These are phyloP conservation scores for Siniperca knerii DNA, from an alignment of 2,113 vertebrate species.

Conservation along the genomic window DNA sequence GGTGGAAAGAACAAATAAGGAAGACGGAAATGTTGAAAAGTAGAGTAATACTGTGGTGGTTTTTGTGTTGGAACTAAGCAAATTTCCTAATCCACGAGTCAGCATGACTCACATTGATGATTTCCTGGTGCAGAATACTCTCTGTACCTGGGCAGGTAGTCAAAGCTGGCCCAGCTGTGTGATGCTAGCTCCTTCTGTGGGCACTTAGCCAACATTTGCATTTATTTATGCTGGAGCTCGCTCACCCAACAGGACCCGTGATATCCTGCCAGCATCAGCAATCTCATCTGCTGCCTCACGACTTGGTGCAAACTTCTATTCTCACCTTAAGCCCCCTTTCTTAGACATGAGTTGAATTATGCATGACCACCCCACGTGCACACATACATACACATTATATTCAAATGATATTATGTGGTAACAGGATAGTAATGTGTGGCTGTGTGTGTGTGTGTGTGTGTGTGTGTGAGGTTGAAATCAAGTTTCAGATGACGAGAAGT, in stretches of 20 bases:
- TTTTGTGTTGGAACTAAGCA: background rate
- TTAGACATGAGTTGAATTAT: slow-evolving; percentile 50
- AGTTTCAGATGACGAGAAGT: background rate
- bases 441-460: background rate
- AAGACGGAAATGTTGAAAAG: background rate
- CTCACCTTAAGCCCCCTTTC: slow-evolving; percentile 37
- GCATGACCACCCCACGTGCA: slow-evolving; percentile 5
- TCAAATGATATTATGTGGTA: background rate
- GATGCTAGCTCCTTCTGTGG: slow-evolving; percentile 39
- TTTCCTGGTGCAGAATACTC: slow-evolving; percentile 6
- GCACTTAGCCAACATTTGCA: slow-evolving; percentile 61
- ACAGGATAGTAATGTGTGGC: background rate
- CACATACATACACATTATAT: background rate
- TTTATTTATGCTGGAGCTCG: slow-evolving; percentile 58
- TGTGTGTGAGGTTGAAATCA: background rate
- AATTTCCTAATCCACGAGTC: slow-evolving; percentile 13
- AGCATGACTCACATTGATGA: slow-evolving; percentile 35
- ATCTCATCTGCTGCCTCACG: slow-evolving; percentile 50
- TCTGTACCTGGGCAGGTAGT: slow-evolving; percentile 48
- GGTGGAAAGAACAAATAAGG: background rate
- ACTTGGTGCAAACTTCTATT: slow-evolving; percentile 26
- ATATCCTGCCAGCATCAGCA: slow-evolving; percentile 55
- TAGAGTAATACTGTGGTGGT: background rate
- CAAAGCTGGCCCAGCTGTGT: slow-evolving; percentile 33
- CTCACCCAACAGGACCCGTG: slow-evolving; percentile 35